Percentiles rank a stretch among this genome's conserved stretches.
These are phyloP conservation scores for Camponotus fellah DNA, from an alignment of 2,888 invertebrate species.

Conservation along the genomic window DNA sequence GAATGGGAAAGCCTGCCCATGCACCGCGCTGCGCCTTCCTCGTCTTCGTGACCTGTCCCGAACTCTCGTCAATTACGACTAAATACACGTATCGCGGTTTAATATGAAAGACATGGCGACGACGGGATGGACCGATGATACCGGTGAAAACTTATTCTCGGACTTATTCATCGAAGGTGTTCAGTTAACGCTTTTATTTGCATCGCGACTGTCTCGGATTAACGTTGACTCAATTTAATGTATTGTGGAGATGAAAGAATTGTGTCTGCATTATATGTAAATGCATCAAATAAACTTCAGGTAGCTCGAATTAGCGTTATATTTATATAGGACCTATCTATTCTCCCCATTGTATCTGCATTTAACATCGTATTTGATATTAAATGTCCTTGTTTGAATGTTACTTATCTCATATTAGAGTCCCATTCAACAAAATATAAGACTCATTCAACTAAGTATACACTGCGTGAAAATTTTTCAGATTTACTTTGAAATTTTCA, in stretches of 20 bases:
- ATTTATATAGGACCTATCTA: constrained; percentile 22
- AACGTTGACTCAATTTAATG: neutral
- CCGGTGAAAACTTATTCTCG: constrained; percentile 28
- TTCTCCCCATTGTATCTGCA: neutral
- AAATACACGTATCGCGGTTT: constrained; percentile 80
- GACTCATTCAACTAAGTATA: neutral
- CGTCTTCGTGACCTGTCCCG: constrained; percentile 67
- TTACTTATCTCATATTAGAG: neutral
- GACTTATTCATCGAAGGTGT: neutral
- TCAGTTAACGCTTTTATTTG: neutral
- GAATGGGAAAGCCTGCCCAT: constrained; percentile 55
- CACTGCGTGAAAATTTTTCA: neutral
- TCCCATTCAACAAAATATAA: neutral
- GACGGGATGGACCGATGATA: constrained; percentile 62
- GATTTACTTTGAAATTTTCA: neutral
- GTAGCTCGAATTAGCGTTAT: constrained; percentile 32
- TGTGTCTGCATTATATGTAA: neutral
- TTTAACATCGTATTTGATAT: constrained; percentile 7
- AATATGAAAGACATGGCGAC: constrained; percentile 73
- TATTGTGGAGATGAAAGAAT: neutral
- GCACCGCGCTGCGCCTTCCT: constrained; percentile 68
- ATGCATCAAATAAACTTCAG: constrained; percentile 30
- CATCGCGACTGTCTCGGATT: neutral
- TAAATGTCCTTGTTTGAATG: constrained; percentile 6
- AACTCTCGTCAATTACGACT: constrained; percentile 83